Conservation (phyloP, 2,888 invertebrate species). For the Argyra leucocephala region DNA sequence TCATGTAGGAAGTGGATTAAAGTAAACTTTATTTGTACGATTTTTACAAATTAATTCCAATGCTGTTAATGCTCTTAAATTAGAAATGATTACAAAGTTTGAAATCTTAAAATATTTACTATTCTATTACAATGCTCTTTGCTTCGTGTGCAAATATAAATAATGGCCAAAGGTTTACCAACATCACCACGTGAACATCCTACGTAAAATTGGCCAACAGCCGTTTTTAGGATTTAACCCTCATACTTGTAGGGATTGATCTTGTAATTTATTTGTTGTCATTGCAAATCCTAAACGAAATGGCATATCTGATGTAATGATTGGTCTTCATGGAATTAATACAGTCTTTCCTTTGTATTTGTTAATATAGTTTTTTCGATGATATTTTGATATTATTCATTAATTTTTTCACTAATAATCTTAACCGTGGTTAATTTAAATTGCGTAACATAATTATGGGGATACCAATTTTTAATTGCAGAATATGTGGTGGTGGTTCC, state of each 20-base stretch:
- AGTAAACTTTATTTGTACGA: too few relatives aligned
- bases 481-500: conserved; percentile 20
- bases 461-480: too few relatives aligned
- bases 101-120: too few relatives aligned
- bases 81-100: too few relatives aligned
- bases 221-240: conserved; percentile 28
- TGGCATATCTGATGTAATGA: conserved; percentile 31
- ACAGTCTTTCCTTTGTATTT: conserved; percentile 25
- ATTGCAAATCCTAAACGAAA: conserved; percentile 31
- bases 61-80: too few relatives aligned
- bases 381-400: conserved; percentile 29
- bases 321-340: conserved; percentile 30
- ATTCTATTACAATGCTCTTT: too few relatives aligned
- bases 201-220: conserved; percentile 14
- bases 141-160: conserved; percentile 9
- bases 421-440: conserved; percentile 24
- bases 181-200: conserved; percentile 15
- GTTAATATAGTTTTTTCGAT: conserved; percentile 27
- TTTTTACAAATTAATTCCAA: too few relatives aligned
- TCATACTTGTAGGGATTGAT: conserved; percentile 28
- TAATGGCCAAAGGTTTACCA: conserved; percentile 16
- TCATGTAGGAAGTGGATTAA: too few relatives aligned
- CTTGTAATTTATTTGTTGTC: conserved; percentile 34
- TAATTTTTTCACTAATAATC: conserved; percentile 27
- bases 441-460: too few relatives aligned